Evolutionary conservation across 1,140 invertebrate genomes (phyloP).

Genomic region (Papilio helenus): DNA sequence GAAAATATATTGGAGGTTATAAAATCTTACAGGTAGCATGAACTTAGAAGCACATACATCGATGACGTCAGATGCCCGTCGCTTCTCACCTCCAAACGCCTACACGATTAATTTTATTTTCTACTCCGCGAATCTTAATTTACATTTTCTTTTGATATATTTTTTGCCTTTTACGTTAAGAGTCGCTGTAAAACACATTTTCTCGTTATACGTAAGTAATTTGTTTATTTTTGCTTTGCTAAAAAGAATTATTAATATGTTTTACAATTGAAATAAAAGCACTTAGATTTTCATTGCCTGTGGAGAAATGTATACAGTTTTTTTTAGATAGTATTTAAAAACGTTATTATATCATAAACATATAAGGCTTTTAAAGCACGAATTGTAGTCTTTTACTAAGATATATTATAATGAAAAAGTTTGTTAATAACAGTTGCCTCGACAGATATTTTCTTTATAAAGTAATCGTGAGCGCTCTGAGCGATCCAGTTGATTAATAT

Average conservation of each 20-base stretch:
- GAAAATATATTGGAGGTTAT: no score
- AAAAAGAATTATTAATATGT: not conserved
- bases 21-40: not conserved
- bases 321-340: not conserved
- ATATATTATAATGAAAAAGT: not conserved
- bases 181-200: slow-evolving; percentile 18
- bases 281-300: not conserved
- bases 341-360: no score
- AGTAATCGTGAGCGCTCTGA: slow-evolving; percentile 44
- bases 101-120: slow-evolving; percentile 31
- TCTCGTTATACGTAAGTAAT: slow-evolving; percentile 6
- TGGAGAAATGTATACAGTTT: not conserved
- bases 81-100: not conserved
- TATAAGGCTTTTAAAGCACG: not conserved
- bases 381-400: not conserved
- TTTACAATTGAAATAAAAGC: not conserved
- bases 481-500: slow-evolving; percentile 70
- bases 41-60: not conserved
- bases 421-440: not conserved
- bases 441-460: slow-evolving; percentile 22
- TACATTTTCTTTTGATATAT: slow-evolving; percentile 13
- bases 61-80: not conserved
- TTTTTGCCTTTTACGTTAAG: slow-evolving; percentile 19
- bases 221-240: slow-evolving; percentile 11
- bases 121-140: slow-evolving; percentile 23